Base-by-base conservation (phyloP, 2,797 vertebrate genomes). In the Fratercula arctica region DNA sequence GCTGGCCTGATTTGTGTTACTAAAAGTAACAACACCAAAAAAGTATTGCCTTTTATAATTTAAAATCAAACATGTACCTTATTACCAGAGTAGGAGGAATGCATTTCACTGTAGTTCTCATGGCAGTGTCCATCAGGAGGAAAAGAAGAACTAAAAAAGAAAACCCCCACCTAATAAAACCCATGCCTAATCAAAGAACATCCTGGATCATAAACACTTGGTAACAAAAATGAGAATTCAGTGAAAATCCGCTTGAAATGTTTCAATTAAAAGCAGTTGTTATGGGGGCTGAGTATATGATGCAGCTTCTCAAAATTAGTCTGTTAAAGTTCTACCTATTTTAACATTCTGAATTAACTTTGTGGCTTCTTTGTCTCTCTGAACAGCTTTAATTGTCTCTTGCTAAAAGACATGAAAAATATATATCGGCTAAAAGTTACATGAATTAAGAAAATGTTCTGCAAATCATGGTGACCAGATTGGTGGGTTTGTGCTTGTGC, bases 1-100 rank as follows among this genome's bases (percentile, higher is more conserved):
- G 69, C 85, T 87, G 31, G 68, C 50, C 82, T 92, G 61, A 89
- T 93, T 70, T 89, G 75, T 94, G 45, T 91, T 93, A 46, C 60
- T 93, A 61, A 54, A 94, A 89, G 77, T 85, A 94, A 53, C 41
- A 83, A 2, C 51, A 50, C 43, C 25, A 86, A 87, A 76, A 69
- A 83, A 57, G 2, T 61, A 48, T 21, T 89, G 68, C 45, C 23
- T 92, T 73, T 46, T 80, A 23, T 68, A 85, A 91, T 83, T 83
- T 85, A 57, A 80, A 83, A 41, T 64, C 1, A 3, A 69, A 41
- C 68, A 31, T 64, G 28, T 80, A 41, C 26, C 45, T 85, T 75
- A 68, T 53, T 66, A 60, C 28, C 9, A 33, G 57, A 75, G 60
- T 6, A 64, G 57, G 45, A 77, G 13, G 53, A 74, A 75, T 57